Evolutionary conservation across 2,888 invertebrate genomes (phyloP), one percentile per base, ranked within the genome.

Genomic region (Drosophila neonasuta): DNA sequence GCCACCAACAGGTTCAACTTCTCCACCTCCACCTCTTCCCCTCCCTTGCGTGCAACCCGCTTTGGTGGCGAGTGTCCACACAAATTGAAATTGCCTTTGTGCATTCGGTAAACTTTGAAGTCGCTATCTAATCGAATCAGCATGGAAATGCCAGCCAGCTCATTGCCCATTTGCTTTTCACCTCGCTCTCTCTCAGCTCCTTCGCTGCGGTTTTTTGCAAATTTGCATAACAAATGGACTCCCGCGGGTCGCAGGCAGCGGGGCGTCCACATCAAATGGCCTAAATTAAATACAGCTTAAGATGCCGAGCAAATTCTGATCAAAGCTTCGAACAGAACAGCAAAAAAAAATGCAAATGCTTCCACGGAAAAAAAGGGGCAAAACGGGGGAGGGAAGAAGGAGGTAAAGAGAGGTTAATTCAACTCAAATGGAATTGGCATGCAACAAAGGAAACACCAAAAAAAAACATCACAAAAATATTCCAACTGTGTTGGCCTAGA

Each of bases 171-270:
- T 32, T 32, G 2, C 36, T 2, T 11, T 7, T 7, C 32, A 34
- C 46, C 29, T 3, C 10, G 2, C 9, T n/a, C 17, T 29, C 13
- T 8, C 10, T 10, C 36, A 1, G 24, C 6, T 24, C 1, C 6
- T 24, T 15, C 20, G 13, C 39, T 63, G 70, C 30, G 64, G 62
- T 50, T 61, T 48, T 39, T 10, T 10, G 42, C 24, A 24, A 62
- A 74, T 77, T 74, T 79, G 52, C 79, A 79, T 77, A 73, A 65
- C 59, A 71, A 71, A 60, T 70, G 62, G 58, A 52, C 62, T 50
- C 62, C 39, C 36, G 48, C 52, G 34, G 32, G 42, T 17, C 29
- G 24, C 34, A 13, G 45, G 24, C 48, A 34, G 34, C 42, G 45
- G 52, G 52, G 20, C 15, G 34, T 11, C 10, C 39, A 60, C 50